Percentiles rank a stretch among this genome's conserved stretches.
These are phyloP conservation scores for Tragelaphus buxtoni DNA, from an alignment of 2,113 vertebrate genomes.

Conservation along the genomic window DNA sequence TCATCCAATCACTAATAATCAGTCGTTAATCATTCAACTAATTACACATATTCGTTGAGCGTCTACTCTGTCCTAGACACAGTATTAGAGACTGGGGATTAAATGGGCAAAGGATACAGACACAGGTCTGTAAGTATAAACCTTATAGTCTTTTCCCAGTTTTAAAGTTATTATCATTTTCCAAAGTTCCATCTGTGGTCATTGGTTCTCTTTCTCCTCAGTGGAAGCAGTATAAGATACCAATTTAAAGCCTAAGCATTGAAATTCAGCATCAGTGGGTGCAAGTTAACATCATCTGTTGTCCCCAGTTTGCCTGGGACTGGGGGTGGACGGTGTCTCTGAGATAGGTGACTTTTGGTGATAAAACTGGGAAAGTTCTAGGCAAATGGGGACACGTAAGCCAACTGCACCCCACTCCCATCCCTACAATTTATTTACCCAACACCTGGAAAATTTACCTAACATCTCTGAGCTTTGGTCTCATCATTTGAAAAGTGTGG, in stretches of 20 bases:
- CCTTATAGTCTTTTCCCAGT: background rate
- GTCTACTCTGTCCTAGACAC: background rate
- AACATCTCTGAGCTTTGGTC: background rate
- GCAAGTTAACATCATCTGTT: no score
- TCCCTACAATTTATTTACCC: background rate
- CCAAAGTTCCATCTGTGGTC: background rate
- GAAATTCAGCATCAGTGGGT: background rate
- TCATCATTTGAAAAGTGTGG: background rate
- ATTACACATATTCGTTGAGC: background rate
- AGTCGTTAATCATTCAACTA: background rate
- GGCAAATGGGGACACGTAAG: background rate
- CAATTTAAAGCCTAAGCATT: background rate
- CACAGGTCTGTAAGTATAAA: background rate
- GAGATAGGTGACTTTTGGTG: background rate
- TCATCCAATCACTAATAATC: background rate
- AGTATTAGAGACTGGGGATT: background rate
- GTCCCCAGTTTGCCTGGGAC: background rate
- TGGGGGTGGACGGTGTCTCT: rapidly evolving
- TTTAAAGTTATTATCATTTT: background rate
- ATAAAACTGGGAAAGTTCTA: background rate
- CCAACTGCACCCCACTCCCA: background rate
- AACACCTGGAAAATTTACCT: background rate
- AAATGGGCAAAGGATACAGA: background rate
- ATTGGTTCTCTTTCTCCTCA: background rate
- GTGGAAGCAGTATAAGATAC: background rate